Evolutionary conservation across 2,113 vertebrate species (phyloP), one percentile per base, ranked within the genome.

Genomic region (Gallinago undulata): DNA sequence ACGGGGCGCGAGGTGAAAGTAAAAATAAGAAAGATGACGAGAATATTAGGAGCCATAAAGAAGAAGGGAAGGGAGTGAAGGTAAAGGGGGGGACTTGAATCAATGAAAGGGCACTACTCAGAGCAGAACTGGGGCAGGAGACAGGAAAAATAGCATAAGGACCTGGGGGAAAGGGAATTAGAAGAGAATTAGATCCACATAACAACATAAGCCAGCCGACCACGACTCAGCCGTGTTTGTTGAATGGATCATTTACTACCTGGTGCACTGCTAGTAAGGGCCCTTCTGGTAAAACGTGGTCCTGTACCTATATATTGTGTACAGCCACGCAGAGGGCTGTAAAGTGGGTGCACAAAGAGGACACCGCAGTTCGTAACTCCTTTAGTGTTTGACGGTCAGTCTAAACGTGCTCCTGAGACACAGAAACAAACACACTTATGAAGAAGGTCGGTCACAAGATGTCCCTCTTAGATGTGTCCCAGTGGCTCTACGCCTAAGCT

Each of bases 241-340:
- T 1, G 1, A 41, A 47, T 1, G 8, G 31, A 31, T 33, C 15
- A 13, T 86, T 79, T 55, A 7, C 43, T 28, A 14, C 23, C 13
- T 4, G 0, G 2, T 45, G n/a, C 47, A 16, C 6, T 27, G 50
- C 19, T 9, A 3, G 31, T 10, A 55, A 77, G 47, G 13, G 39
- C 15, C 8, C 7, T 39, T 11, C 51, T 43, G 81, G 11, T 63
- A 16, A 25, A 55, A 63, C 1, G 7, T 43, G 64, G 3, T 8
- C 19, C 64, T 59, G 31, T 41, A 35, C 81, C 31, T 23, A 0
- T 18, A 10, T 5, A 7, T 14, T 2, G n/a, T 50, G 53, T 30
- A 35, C 62, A 64, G 72, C 68, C 41, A 12, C 10, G 59, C 43
- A 17, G 43, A 2, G 80, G 41, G 33, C 0, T 48, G 56, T 63